Conservation (phyloP, 2,113 vertebrate species). For the Aepyceros melampus region DNA sequence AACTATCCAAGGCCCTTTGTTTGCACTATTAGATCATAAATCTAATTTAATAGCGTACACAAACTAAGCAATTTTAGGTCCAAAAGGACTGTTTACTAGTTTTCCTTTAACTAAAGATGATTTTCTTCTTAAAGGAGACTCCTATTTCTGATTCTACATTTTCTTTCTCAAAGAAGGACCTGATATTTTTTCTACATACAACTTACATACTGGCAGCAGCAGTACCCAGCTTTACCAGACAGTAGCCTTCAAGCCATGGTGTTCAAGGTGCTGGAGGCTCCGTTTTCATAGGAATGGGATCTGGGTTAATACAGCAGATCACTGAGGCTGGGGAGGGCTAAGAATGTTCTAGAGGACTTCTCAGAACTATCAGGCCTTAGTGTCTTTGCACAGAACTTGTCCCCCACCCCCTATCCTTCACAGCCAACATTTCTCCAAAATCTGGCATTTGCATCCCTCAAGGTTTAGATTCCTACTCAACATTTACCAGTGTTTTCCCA, state of each 20-base stretch:
- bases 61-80: constrained; percentile 35
- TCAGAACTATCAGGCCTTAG: neutral
- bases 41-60: neutral
- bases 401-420: neutral
- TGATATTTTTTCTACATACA: neutral
- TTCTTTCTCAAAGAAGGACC: neutral
- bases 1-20: constrained; percentile 16
- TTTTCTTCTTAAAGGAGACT: constrained; percentile 8
- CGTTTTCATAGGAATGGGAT: neutral
- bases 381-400: neutral
- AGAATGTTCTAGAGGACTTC: neutral
- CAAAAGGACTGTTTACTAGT: constrained; percentile 23
- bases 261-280: neutral
- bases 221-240: neutral
- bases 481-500: neutral
- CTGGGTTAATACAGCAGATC: neutral
- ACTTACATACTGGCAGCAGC: neutral
- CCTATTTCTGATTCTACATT: neutral
- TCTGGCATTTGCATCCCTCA: neutral
- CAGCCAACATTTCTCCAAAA: neutral
- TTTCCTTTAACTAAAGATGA: constrained; percentile 25
- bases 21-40: constrained; percentile 39
- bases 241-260: neutral
- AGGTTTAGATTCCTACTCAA: neutral
- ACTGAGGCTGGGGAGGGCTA: neutral